phyloP scores from a whole-genome alignment of 2,888 invertebrate genomes.

The Glaucopsyche alexis region DNA sequence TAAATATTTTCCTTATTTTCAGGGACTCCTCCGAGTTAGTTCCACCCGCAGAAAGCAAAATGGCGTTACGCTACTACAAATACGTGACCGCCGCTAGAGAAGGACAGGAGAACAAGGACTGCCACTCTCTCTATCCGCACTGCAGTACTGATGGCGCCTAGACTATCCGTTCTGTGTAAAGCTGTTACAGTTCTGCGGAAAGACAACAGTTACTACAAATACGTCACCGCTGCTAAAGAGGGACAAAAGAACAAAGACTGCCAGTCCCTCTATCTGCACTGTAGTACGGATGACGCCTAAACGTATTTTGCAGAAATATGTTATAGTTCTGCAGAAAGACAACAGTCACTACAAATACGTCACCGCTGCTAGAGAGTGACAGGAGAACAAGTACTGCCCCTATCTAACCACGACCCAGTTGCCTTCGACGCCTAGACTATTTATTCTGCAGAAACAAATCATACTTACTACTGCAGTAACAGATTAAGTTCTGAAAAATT shows the following conservation, averaged over 20 bases:
- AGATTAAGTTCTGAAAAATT: no score
- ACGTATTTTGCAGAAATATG: not conserved
- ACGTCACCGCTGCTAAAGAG: constrained; percentile 86
- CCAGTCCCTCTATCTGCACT: constrained; percentile 82
- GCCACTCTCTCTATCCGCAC: constrained; percentile 82
- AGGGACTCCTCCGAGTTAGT: constrained; percentile 88
- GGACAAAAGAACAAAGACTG: constrained; percentile 92
- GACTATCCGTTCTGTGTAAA: not conserved
- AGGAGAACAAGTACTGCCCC: constrained; percentile 87
- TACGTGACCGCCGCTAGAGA: constrained; percentile 90
- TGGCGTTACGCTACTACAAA: constrained; percentile 86
- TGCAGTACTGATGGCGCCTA: constrained; percentile 82
- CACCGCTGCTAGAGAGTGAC: constrained; percentile 90
- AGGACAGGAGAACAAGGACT: constrained; percentile 90
- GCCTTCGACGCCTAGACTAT: no score
- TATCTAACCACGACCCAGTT: no score
- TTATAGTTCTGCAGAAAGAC: not conserved
- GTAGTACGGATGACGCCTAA: constrained; percentile 81
- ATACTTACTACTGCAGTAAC: no score
- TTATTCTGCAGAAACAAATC: not conserved
- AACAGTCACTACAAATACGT: not conserved
- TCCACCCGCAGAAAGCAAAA: constrained; percentile 84
- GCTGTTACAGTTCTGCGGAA: not conserved
- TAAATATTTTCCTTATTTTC: constrained; percentile 50
- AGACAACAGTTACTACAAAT: not conserved